Conservation (phyloP, 2,113 vertebrate genomes). For the Trogon surrucura region DNA sequence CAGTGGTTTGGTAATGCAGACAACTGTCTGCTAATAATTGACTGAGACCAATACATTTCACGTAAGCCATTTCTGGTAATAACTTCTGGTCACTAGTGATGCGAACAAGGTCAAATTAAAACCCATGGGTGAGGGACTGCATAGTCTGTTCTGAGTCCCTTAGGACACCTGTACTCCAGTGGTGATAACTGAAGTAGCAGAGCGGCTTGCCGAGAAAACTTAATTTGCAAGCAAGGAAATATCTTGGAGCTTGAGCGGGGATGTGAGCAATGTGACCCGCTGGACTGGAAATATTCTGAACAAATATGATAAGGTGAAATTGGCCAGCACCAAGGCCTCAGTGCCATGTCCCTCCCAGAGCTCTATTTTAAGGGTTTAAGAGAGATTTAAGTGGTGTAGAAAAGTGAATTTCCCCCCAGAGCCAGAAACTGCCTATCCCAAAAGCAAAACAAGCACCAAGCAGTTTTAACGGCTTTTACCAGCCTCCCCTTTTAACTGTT, state of each 20-base stretch:
- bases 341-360: not conserved
- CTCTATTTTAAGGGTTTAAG: not conserved
- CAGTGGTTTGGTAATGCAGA: conserved; percentile 61
- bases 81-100: conserved; percentile 52
- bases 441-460: not conserved
- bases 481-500: not conserved
- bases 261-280: not conserved
- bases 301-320: not conserved
- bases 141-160: not conserved
- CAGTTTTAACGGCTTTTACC: not conserved
- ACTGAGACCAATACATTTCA: conserved; percentile 63
- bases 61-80: conserved; percentile 42
- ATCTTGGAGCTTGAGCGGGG: not conserved
- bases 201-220: not conserved
- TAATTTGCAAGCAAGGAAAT: conserved; percentile 25
- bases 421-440: not conserved
- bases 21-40: conserved; percentile 64
- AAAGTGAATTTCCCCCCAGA: not conserved
- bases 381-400: not conserved
- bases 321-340: not conserved
- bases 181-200: not conserved
- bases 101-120: conserved; percentile 49
- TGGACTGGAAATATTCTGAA: conserved; percentile 5
- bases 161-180: not conserved
- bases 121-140: not conserved